Evolutionary conservation across 1,140 invertebrate genomes (phyloP), one percentile per base, ranked within the genome.

Genomic region (Saccostrea echinata): DNA sequence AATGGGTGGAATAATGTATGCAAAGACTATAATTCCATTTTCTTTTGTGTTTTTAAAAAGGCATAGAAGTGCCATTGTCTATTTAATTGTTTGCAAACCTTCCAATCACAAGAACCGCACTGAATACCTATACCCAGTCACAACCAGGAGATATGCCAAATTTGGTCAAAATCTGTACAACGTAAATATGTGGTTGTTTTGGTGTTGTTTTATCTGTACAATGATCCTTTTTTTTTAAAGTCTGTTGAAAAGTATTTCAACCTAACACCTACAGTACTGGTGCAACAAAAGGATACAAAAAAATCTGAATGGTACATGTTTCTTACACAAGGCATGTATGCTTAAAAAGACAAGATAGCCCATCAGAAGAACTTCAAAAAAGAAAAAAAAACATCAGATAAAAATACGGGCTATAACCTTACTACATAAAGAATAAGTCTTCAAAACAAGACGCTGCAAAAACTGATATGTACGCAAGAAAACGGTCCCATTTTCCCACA

Each of bases 11-110:
- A 76, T 76, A 76, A 76, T 33, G 30, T 76, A 76, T 76, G 68
- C 68, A 76, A 76, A 76, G 68, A 76, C 68, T 76, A 30, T 76
- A 76, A 76, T 76, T 76, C 68, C 68, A 76, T 76, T 76, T 76
- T 76, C 27, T 27, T 30, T 76, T 76, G 68, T 76, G 68, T 76
- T 76, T 76, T 76, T 76, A 30, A 76, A n/a, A 76, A 76, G 68
- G 27, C 68, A 76, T 30, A 76, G 68, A 76, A 33, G 68, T 76
- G 68, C 68, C 68, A 76, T 76, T 76, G 68, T 76, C 68, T 76
- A 27, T 76, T 27, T 76, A 33, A 76, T 76, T 76, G 68, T 76
- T 76, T 76, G 68, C 68, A 30, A 76, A 76, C 68, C 68, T 76
- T 76, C 68, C 68, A 76, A 76, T 76, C 68, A 76, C 27, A 11